Conservation (phyloP, 1,140 invertebrate genomes). For the Carposina sasakii region DNA sequence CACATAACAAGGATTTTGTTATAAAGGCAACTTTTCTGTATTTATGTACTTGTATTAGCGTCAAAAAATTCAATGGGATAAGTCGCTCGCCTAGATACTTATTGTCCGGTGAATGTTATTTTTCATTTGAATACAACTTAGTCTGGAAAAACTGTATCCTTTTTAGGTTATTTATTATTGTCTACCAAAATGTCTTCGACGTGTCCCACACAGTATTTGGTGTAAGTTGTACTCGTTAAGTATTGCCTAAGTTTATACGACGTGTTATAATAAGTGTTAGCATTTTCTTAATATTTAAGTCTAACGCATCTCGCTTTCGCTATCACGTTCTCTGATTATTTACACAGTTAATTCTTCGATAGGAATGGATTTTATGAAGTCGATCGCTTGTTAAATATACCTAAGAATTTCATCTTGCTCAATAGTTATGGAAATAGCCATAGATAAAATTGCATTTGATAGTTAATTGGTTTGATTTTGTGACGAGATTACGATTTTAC, state of each 20-base stretch:
- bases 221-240: slow-evolving; percentile 58
- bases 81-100: no score
- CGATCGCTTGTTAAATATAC: no score
- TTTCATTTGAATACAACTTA: no score
- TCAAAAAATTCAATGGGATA: no score
- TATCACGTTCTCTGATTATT: slow-evolving; percentile 12
- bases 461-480: no score
- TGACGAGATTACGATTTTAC: no score
- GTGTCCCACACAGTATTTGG: slow-evolving; percentile 34
- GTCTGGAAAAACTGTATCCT: neutral
- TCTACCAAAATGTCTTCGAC: slow-evolving; percentile 19
- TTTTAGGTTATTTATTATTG: neutral
- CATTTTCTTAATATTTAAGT: slow-evolving; percentile 57
- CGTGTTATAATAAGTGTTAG: slow-evolving; percentile 54
- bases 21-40: no score
- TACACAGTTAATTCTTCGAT: slow-evolving; percentile 9
- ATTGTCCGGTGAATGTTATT: no score
- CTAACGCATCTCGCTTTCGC: slow-evolving; percentile 40
- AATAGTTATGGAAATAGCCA: no score
- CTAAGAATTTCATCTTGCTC: no score
- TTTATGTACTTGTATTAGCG: no score
- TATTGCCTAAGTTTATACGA: slow-evolving; percentile 65
- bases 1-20: neutral
- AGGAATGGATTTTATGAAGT: neutral
- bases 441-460: no score